phyloP scores from a whole-genome alignment of 2,797 vertebrate species.

The Crenichthys baileyi region DNA sequence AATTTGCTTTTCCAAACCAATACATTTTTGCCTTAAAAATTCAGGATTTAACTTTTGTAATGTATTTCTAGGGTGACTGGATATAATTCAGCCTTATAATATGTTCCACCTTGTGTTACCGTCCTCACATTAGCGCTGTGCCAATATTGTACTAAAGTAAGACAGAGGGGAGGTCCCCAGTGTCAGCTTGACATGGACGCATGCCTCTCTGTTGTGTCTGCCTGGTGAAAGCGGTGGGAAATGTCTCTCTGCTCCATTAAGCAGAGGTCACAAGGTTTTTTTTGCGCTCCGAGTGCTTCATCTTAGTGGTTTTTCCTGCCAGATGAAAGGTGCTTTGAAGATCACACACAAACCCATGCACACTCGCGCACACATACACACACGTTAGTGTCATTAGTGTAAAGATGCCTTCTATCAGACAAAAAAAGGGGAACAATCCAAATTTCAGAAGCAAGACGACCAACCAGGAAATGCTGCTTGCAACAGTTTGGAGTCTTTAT shows the following conservation, averaged over 20 bases:
- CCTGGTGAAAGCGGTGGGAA: conserved; percentile 57
- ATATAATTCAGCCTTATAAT: neutral
- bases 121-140: neutral
- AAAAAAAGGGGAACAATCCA: neutral
- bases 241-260: conserved; percentile 75
- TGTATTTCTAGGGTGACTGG: neutral
- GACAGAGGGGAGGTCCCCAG: conserved; percentile 17
- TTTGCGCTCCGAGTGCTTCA: conserved; percentile 62
- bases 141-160: neutral
- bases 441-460: conserved; percentile 20
- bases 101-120: neutral
- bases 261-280: conserved; percentile 69
- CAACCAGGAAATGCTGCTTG: conserved; percentile 14
- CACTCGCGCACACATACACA: conserved; percentile 11
- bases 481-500: conserved; percentile 37
- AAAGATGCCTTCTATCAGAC: conserved; percentile 10
- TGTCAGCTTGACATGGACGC: conserved; percentile 27
- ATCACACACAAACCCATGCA: conserved; percentile 20
- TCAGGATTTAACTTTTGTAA: neutral
- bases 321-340: conserved; percentile 74
- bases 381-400: neutral
- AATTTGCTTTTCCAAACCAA: neutral
- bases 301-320: conserved; percentile 63
- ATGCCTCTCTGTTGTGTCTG: conserved; percentile 62
- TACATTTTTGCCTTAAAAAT: neutral